A percentile compares a stretch with the other conserved stretches of the same genome.
Evolutionary conservation across 2,797 vertebrate genomes (phyloP).

Genomic region (Tenualosa thibaudeaui): DNA sequence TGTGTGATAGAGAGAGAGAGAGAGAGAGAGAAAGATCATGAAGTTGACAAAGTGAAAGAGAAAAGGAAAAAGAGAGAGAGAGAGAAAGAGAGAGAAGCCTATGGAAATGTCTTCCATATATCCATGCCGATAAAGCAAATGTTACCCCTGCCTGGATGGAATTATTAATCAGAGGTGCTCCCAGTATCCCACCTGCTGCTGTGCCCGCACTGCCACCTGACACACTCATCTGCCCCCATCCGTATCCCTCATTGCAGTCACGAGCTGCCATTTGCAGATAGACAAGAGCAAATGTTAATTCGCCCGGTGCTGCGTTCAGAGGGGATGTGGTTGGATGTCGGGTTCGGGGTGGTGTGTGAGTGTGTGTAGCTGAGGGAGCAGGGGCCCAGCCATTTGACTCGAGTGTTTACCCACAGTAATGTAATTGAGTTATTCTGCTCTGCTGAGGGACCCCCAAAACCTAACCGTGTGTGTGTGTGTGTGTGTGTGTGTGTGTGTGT

Average conservation of each 20-base stretch:
- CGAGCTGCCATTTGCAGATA: conserved; percentile 76
- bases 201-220: conserved; percentile 15
- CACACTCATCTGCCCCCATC: conserved; percentile 44
- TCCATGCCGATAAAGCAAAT: conserved; percentile 36
- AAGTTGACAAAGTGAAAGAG: not conserved
- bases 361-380: conserved; percentile 57
- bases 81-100: not conserved
- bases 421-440: conserved; percentile 75
- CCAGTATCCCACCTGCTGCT: conserved; percentile 68
- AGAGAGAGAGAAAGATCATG: not conserved
- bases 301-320: conserved; percentile 62
- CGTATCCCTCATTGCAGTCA: conserved; percentile 74
- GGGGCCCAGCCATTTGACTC: conserved; percentile 54
- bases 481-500: not conserved
- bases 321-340: not conserved
- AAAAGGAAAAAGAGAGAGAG: not conserved
- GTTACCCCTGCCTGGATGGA: conserved; percentile 61
- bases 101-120: not conserved
- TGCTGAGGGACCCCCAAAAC: conserved; percentile 3
- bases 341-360: not conserved
- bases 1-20: not conserved
- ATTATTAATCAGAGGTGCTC: conserved; percentile 68
- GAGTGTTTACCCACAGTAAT: conserved; percentile 79
- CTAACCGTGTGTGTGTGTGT: not conserved
- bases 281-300: conserved; percentile 77